phyloP scores from a whole-genome alignment of 1,140 invertebrate species.

The Brevipalpus yothersi region DNA sequence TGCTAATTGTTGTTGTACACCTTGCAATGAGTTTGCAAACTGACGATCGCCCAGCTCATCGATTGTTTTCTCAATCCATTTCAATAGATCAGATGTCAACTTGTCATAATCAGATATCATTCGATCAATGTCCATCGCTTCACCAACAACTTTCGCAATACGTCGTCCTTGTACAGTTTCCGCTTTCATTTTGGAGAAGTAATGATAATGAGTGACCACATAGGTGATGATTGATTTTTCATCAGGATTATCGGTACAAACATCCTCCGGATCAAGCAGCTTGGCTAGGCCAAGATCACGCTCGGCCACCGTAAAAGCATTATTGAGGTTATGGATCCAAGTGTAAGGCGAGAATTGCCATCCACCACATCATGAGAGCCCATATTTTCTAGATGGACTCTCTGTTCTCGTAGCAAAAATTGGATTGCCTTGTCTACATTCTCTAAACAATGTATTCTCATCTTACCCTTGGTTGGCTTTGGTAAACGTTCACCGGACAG shows the following conservation, averaged over 20 bases:
- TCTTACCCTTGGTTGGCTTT: slow-evolving; percentile 83
- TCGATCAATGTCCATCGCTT: slow-evolving; percentile 92
- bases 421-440: slow-evolving; percentile 98
- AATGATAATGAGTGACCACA: slow-evolving; percentile 98
- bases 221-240: slow-evolving; percentile 99
- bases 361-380: slow-evolving; percentile 99
- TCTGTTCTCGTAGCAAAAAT: slow-evolving; percentile 82
- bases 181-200: slow-evolving; percentile 98
- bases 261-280: slow-evolving; percentile 94
- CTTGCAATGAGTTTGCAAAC: slow-evolving; percentile 82
- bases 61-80: slow-evolving; percentile 94
- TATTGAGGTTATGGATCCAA: slow-evolving; percentile 95
- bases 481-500: slow-evolving; percentile 87
- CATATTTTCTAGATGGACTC: slow-evolving; percentile 97
- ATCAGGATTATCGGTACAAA: slow-evolving; percentile 94
- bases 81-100: slow-evolving; percentile 79
- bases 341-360: slow-evolving; percentile 78
- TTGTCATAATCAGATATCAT: slow-evolving; percentile 91
- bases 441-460: slow-evolving; percentile 98
- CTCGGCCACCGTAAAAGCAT: slow-evolving; percentile 93
- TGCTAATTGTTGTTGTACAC: slow-evolving; percentile 80
- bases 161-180: slow-evolving; percentile 95
- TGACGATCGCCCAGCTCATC: slow-evolving; percentile 67
- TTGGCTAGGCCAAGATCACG: slow-evolving; percentile 86
- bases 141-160: slow-evolving; percentile 89